These are phyloP conservation scores for Hetaerina titia DNA, from an alignment of 2,888 invertebrate species.

Conservation along the genomic window DNA sequence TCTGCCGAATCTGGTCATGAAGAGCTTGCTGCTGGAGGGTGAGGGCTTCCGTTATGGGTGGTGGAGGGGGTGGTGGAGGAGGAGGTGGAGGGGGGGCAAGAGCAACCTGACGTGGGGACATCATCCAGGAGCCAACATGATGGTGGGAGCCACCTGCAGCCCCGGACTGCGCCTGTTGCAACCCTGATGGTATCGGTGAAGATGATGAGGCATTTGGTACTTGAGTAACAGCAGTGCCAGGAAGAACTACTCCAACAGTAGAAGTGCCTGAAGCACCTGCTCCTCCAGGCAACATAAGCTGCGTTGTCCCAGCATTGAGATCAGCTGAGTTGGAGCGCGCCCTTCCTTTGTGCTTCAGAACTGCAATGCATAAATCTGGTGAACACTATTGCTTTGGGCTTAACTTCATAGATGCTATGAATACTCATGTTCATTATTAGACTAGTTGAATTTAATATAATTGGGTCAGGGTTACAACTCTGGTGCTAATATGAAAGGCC, in stretches of 20 bases:
- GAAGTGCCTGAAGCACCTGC: constrained; percentile 68
- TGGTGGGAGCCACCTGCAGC: constrained; percentile 75
- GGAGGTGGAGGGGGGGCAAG: constrained; percentile 77
- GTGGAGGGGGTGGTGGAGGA: constrained; percentile 72
- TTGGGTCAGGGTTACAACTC: too few relatives aligned
- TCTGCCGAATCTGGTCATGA: constrained; percentile 95
- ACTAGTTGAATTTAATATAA: too few relatives aligned
- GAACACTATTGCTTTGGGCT: too few relatives aligned
- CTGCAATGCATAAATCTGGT: constrained; percentile 68
- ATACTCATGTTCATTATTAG: too few relatives aligned
- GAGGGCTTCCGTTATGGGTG: constrained; percentile 71
- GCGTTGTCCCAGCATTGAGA: constrained; percentile 69
- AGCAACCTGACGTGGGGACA: constrained; percentile 79
- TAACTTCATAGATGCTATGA: too few relatives aligned
- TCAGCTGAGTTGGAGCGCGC: constrained; percentile 70
- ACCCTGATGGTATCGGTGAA: constrained; percentile 66
- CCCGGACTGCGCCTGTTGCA: constrained; percentile 71
- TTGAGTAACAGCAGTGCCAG: constrained; percentile 67
- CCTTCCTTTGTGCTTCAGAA: constrained; percentile 74
- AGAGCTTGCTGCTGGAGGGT: constrained; percentile 88
- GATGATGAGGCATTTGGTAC: constrained; percentile 69
- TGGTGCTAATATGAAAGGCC: too few relatives aligned
- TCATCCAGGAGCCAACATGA: constrained; percentile 70
- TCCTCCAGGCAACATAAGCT: constrained; percentile 46
- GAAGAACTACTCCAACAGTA: constrained; percentile 68